Conservation (phyloP, 1,140 invertebrate species). For the Trinorchestia longiramus region DNA sequence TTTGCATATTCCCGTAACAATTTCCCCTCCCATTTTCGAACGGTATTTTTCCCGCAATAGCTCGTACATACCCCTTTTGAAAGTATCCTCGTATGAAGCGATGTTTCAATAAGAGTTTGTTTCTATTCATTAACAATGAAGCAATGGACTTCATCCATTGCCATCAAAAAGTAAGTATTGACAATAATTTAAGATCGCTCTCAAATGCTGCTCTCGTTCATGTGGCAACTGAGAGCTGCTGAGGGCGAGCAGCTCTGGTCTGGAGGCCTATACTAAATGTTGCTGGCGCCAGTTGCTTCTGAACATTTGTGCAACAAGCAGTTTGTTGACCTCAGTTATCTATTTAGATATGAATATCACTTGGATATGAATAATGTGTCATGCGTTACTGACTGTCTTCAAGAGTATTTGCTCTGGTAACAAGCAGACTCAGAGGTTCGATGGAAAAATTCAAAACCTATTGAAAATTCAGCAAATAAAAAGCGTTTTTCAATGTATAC, state of each 20-base stretch:
- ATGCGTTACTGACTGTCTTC: too few relatives aligned
- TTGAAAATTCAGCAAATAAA: too few relatives aligned
- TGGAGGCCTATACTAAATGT: background rate
- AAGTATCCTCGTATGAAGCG: background rate
- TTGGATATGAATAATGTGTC: too few relatives aligned
- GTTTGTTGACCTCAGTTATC: background rate
- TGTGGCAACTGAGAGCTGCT: background rate
- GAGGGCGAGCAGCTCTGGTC: background rate
- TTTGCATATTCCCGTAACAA: background rate
- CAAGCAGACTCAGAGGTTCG: too few relatives aligned
- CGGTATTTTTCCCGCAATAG: background rate
- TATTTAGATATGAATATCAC: too few relatives aligned
- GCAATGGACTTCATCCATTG: background rate
- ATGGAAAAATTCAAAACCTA: too few relatives aligned
- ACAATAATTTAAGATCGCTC: background rate
- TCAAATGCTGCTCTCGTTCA: background rate
- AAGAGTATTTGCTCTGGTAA: too few relatives aligned
- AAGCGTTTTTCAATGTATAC: too few relatives aligned
- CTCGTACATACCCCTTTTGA: background rate
- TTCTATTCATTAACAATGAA: background rate
- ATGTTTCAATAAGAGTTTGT: background rate
- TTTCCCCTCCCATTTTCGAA: background rate
- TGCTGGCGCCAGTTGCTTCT: conserved; percentile 7
- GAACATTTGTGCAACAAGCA: background rate
- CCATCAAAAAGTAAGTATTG: background rate